A percentile compares a stretch with the other conserved stretches of the same genome.
Conservation (phyloP, 2,797 vertebrate species). For the Ceryle rudis region DNA sequence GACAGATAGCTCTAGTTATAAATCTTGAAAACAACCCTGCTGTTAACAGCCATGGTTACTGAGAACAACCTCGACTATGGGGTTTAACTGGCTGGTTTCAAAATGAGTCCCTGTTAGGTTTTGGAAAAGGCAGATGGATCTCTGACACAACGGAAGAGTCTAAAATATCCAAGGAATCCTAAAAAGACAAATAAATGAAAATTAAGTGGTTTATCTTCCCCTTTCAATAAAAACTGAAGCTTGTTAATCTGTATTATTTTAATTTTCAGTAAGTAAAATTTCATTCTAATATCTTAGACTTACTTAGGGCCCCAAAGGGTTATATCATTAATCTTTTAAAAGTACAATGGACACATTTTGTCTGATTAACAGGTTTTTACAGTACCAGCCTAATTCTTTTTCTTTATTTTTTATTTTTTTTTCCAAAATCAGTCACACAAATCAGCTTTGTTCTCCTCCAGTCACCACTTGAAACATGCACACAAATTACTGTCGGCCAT, state of each 20-base stretch:
- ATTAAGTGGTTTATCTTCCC: background rate
- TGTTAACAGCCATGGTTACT: background rate
- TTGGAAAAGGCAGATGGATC: background rate
- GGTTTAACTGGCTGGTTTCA: background rate
- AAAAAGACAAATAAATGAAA: background rate
- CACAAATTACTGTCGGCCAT: background rate
- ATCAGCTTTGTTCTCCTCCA: background rate
- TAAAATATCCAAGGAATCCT: background rate
- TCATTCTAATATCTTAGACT: background rate
- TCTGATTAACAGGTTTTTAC: background rate
- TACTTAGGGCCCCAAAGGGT: background rate
- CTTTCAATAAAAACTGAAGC: background rate
- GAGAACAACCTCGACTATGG: background rate
- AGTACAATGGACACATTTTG: background rate
- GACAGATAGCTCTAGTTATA: background rate
- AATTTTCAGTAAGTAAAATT: background rate
- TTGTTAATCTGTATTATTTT: background rate
- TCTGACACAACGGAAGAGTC: background rate
- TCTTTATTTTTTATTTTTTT: accelerated
- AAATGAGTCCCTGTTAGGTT: background rate
- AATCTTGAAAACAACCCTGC: background rate
- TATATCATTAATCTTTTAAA: background rate
- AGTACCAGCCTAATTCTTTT: background rate
- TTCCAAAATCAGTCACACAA: background rate
- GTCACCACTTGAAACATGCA: background rate